Base-by-base conservation (phyloP, 1,140 invertebrate genomes). In the Drosophila seguyi region DNA sequence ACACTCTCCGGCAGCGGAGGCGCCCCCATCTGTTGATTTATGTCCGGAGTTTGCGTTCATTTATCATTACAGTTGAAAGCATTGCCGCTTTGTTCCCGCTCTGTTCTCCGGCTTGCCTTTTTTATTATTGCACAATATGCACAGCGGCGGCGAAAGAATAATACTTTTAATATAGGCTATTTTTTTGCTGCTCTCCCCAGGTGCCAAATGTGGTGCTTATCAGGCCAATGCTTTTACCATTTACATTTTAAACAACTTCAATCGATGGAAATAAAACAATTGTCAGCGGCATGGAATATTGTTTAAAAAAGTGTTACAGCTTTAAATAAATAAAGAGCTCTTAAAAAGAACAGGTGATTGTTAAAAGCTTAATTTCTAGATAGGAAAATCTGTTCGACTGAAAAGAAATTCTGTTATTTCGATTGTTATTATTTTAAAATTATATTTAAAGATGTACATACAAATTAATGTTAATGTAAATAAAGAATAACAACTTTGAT, bases 31-130 rank as follows among this genome's bases (percentile, higher is more conserved):
- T 61, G 48, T 79, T 87, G 84, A 87, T 87, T 87, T 87, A 87
- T 87, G 85, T 88, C 62, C 85, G 41, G 84, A 87, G 84, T 87
- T 87, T 87, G 84, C 84, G 80, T 87, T 87, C 84, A 87, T 87
- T 87, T 87, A 87, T 87, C 84, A 87, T 87, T 87, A 87, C 84
- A 87, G 85, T 84, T 87, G 84, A 88, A 88, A 87, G 84, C 84
- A 87, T 87, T 88, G 74, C 80, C 76, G 80, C 84, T 84, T 88
- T 88, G 76, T 83, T 83, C 58, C 60, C 57, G 44, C 56, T 31
- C 18, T 57, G 58, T 62, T 73, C 47, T 27, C 47, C 25, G 16
- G 29, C 45, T 60, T 60, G 34, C 14, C 4, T 68, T 69, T 83
- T 83, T 87, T 87, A 79, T 83, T 88, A 83, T 79, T 69, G 60